These are phyloP conservation scores for Pseudochirops corinnae DNA, from an alignment of 2,797 vertebrate genomes.

Conservation along the genomic window DNA sequence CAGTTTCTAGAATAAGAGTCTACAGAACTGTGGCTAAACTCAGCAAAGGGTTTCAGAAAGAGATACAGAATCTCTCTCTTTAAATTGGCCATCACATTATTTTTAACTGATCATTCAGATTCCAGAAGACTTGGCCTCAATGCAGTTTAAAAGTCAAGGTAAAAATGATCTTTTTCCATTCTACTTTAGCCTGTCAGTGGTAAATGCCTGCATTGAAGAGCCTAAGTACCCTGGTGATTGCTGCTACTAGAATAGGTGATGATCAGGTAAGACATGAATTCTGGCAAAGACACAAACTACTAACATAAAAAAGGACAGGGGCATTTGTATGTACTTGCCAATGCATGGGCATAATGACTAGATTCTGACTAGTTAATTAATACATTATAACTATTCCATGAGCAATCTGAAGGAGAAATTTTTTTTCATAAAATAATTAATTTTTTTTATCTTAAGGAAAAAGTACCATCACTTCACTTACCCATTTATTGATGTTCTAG, in stretches of 20 bases:
- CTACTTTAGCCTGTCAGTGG: not conserved
- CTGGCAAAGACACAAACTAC: not conserved
- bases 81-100: not conserved
- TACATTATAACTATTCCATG: not conserved
- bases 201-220: not conserved
- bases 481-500: conserved; percentile 98
- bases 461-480: conserved; percentile 82
- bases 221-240: not conserved
- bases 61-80: not conserved
- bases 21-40: conserved; percentile 9
- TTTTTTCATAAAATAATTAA: conserved; percentile 2
- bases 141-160: not conserved
- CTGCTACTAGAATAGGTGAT: not conserved
- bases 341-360: conserved; percentile 6
- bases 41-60: not conserved
- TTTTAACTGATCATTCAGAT: not conserved
- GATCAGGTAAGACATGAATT: not conserved
- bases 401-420: conserved; percentile 2
- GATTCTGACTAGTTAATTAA: conserved; percentile 15
- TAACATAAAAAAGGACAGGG: not conserved
- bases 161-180: not conserved
- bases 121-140: not conserved
- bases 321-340: not conserved
- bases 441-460: conserved; percentile 41
- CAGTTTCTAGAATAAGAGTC: not conserved